A percentile compares a stretch with the other conserved stretches of the same genome.
These are phyloP conservation scores for Sinocyclocheilus rhinocerous DNA, from an alignment of 2,113 vertebrate species.

Conservation along the genomic window DNA sequence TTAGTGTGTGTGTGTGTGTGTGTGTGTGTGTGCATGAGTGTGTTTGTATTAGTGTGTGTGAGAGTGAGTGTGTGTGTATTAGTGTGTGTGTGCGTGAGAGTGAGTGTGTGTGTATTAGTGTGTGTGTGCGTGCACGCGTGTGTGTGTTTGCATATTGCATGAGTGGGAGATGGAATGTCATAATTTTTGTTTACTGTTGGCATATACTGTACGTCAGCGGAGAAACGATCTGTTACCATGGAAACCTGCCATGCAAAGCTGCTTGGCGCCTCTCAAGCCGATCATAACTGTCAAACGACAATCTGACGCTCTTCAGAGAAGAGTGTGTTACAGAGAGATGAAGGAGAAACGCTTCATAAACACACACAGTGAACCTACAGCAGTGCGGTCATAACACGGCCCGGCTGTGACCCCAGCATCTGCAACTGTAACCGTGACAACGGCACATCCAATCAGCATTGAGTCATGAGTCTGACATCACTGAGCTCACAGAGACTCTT, in stretches of 20 bases:
- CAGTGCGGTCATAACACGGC: background rate
- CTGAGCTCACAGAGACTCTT: background rate
- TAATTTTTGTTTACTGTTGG: slow-evolving; percentile 40
- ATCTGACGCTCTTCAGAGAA: slow-evolving; percentile 54
- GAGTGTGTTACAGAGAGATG: slow-evolving; percentile 2
- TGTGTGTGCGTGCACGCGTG: too few relatives aligned
- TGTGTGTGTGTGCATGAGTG: too few relatives aligned
- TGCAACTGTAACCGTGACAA: slow-evolving; percentile 12
- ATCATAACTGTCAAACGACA: slow-evolving; percentile 69
- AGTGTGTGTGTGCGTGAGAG: too few relatives aligned
- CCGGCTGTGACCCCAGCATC: background rate
- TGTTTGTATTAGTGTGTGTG: too few relatives aligned
- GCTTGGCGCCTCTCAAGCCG: slow-evolving; percentile 65
- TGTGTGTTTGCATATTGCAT: too few relatives aligned
- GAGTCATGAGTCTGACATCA: background rate
- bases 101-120: too few relatives aligned
- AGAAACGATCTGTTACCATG: slow-evolving; percentile 74
- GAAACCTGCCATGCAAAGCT: slow-evolving; percentile 72
- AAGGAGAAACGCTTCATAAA: background rate
- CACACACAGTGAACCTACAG: background rate
- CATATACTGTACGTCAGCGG: slow-evolving; percentile 52
- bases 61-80: too few relatives aligned
- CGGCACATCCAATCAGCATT: slow-evolving; percentile 21
- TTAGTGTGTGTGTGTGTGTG: too few relatives aligned
- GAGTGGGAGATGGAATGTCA: background rate